A percentile compares a stretch with the other conserved stretches of the same genome.
These are phyloP conservation scores for Phataginus tetradactyla DNA, from an alignment of 2,797 vertebrate genomes.

Conservation along the genomic window DNA sequence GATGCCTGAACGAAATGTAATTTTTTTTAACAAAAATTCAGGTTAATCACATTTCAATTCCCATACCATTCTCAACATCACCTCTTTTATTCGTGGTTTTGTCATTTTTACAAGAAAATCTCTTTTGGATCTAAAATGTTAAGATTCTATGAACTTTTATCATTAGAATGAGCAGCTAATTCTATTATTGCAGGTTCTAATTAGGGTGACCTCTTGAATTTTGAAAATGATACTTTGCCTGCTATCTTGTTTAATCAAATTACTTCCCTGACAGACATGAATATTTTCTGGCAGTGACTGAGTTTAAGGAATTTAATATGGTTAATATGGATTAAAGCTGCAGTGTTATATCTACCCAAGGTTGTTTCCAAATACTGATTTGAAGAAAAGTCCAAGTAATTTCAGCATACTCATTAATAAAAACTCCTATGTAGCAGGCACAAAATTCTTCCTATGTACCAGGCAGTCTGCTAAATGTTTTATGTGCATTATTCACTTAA, in stretches of 20 bases:
- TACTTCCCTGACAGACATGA: background rate
- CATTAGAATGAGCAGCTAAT: background rate
- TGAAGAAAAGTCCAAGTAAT: background rate
- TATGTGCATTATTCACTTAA: background rate
- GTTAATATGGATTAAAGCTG: background rate
- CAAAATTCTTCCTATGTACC: background rate
- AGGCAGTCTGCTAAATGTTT: background rate
- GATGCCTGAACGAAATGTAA: background rate
- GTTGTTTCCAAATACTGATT: background rate
- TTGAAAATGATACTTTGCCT: background rate
- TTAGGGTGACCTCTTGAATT: conserved; percentile 19
- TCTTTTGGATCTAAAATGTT: background rate
- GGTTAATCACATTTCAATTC: background rate
- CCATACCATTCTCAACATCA: background rate
- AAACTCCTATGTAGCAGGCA: background rate
- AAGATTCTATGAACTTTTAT: background rate
- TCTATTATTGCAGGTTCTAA: background rate
- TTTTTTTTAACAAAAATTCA: background rate
- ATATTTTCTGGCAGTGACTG: background rate
- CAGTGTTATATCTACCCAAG: background rate
- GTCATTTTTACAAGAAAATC: background rate
- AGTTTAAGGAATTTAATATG: background rate
- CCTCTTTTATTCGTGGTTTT: background rate
- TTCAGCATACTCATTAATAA: background rate
- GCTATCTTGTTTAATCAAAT: background rate